Percentiles rank a stretch among this genome's conserved stretches.
Conservation (phyloP, 2,113 vertebrate genomes). For the Rhineura floridana region DNA sequence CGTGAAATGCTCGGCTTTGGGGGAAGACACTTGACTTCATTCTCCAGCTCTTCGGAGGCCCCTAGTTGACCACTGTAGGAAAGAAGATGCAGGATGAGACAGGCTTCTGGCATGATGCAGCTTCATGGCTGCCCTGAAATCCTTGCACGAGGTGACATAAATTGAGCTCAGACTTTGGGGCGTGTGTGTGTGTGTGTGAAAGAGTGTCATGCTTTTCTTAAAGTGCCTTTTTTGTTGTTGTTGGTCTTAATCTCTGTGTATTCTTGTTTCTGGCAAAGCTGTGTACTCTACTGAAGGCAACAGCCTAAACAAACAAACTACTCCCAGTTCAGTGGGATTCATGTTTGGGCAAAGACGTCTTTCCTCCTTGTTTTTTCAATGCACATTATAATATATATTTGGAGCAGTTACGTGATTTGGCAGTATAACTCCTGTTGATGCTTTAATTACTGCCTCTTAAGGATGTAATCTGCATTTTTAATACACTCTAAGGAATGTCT, state of each 20-base stretch:
- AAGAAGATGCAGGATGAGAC: too few species aligned
- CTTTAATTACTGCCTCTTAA: slow-evolving; percentile 71
- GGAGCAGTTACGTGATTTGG: slow-evolving; percentile 67
- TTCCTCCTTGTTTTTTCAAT: slow-evolving; percentile 54
- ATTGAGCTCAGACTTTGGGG: not conserved
- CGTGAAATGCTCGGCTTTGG: too few species aligned
- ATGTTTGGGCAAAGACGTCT: slow-evolving; percentile 67
- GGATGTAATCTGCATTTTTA: slow-evolving; percentile 65
- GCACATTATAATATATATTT: slow-evolving; percentile 63
- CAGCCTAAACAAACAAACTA: slow-evolving; percentile 60
- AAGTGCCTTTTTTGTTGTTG: not conserved
- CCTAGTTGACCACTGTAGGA: too few species aligned
- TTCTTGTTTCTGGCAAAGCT: slow-evolving; percentile 44
- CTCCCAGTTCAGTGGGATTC: slow-evolving; percentile 65
- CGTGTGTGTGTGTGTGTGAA: not conserved
- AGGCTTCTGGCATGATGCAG: too few species aligned
- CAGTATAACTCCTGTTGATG: slow-evolving; percentile 69
- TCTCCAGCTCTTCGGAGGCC: too few species aligned
- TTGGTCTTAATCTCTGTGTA: not conserved
- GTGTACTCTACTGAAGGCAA: slow-evolving; percentile 40
- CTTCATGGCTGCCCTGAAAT: too few species aligned
- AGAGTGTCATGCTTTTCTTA: not conserved
- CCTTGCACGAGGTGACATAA: too few species aligned
- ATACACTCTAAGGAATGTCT: slow-evolving; percentile 64
- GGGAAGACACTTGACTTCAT: too few species aligned